Evolutionary conservation across 2,888 invertebrate genomes (phyloP).

Genomic region (Oscheius onirici): DNA sequence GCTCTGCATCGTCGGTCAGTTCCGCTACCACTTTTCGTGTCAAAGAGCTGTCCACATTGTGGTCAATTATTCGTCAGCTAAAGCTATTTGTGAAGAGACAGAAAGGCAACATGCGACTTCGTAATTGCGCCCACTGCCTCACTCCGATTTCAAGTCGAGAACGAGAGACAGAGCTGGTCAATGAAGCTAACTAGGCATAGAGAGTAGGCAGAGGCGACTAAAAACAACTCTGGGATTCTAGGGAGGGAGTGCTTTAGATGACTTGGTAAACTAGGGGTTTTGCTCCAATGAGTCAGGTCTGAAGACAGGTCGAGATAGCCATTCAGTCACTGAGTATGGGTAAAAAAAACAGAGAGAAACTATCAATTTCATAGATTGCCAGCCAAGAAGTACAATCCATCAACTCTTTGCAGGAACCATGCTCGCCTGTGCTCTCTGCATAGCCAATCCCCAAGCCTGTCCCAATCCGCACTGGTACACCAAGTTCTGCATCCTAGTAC

Average conservation of each 20-base stretch:
- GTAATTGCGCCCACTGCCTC: slow-evolving; percentile 14
- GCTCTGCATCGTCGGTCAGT: slow-evolving; percentile 69
- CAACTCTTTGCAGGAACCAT: slow-evolving; percentile 65
- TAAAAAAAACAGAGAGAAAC: no score
- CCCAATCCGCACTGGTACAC: slow-evolving; percentile 70
- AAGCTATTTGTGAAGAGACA: background rate
- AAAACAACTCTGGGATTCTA: background rate
- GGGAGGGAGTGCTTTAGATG: no score
- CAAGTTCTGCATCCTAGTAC: slow-evolving; percentile 66
- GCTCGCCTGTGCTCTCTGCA: slow-evolving; percentile 70
- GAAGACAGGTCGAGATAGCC: no score
- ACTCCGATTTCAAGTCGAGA: slow-evolving; percentile 14
- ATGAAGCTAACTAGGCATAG: slow-evolving; percentile 8
- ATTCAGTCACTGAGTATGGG: no score
- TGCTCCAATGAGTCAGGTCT: no score
- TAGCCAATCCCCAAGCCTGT: slow-evolving; percentile 70
- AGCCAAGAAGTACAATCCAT: no score
- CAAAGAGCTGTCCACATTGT: slow-evolving; percentile 7
- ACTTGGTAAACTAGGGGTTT: no score
- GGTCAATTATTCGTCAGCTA: slow-evolving; percentile 10
- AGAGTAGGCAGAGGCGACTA: no score
- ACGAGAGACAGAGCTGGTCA: no score
- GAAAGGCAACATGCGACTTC: slow-evolving; percentile 9
- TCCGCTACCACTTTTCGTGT: slow-evolving; percentile 1
- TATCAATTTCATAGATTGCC: no score